phyloP scores from a whole-genome alignment of 1,140 invertebrate species.

The Phortica variegata region DNA sequence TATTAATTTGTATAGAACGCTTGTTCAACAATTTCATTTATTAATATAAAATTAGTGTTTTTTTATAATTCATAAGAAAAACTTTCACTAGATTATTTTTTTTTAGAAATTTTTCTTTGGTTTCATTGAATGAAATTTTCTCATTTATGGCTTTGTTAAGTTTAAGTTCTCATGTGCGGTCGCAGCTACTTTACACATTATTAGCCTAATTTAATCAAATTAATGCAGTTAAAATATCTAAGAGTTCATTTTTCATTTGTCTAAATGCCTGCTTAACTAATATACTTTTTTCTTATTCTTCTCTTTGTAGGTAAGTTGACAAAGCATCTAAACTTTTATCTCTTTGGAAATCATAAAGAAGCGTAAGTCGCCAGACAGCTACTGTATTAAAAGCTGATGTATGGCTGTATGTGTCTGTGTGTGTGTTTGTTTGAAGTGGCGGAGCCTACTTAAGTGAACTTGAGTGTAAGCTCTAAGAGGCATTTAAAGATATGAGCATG shows the following conservation, averaged over 20 bases:
- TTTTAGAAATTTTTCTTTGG: conserved; percentile 27
- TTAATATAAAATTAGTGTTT: conserved; percentile 29
- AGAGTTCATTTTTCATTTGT: conserved; percentile 47
- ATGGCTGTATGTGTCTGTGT: too few relatives aligned
- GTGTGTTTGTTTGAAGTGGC: too few relatives aligned
- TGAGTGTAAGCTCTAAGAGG: too few relatives aligned
- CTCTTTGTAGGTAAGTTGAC: background rate
- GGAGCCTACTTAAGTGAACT: too few relatives aligned
- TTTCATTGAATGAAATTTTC: conserved; percentile 35
- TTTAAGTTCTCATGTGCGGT: background rate
- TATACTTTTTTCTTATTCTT: conserved; percentile 4
- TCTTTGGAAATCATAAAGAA: too few relatives aligned
- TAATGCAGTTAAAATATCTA: conserved; percentile 34
- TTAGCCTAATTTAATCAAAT: conserved; percentile 51
- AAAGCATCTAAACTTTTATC: conserved; percentile 12
- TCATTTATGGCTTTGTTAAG: conserved; percentile 4
- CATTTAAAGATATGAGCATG: too few relatives aligned
- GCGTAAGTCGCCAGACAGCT: too few relatives aligned
- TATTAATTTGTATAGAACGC: conserved; percentile 46
- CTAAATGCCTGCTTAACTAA: conserved; percentile 25
- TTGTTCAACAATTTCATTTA: conserved; percentile 17
- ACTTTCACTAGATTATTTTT: conserved; percentile 42
- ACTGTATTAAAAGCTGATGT: too few relatives aligned
- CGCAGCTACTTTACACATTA: conserved; percentile 45
- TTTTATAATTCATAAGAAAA: conserved; percentile 1